Evolutionary conservation across 2,888 invertebrate species (phyloP).

Genomic region (Scelioninae gen. 1): DNA sequence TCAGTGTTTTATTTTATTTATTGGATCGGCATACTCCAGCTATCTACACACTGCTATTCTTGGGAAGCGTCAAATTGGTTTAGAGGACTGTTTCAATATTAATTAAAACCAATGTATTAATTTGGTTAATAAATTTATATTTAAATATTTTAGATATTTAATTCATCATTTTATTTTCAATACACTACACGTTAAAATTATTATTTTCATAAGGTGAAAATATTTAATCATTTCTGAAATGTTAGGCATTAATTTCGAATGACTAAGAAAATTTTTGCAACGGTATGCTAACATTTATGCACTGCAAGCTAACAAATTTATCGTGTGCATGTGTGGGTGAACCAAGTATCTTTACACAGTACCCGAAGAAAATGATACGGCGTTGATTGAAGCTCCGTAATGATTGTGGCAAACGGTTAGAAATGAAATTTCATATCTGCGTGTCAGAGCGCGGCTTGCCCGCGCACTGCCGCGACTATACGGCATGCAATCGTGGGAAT

Average conservation of each 20-base stretch:
- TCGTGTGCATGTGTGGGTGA: slow-evolving; percentile 34
- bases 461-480: slow-evolving; percentile 56
- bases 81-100: too few relatives aligned
- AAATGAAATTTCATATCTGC: slow-evolving; percentile 78
- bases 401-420: slow-evolving; percentile 76
- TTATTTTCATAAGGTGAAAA: too few relatives aligned
- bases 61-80: too few relatives aligned
- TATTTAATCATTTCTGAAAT: too few relatives aligned
- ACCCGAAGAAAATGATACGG: slow-evolving; percentile 74
- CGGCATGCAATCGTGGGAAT: slow-evolving; percentile 78
- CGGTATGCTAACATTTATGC: slow-evolving; percentile 37
- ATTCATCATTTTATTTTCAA: too few relatives aligned
- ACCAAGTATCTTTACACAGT: slow-evolving; percentile 30
- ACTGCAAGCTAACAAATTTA: slow-evolving; percentile 12
- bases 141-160: too few relatives aligned
- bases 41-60: too few relatives aligned
- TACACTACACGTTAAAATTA: too few relatives aligned
- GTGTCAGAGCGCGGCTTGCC: slow-evolving; percentile 70
- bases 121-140: too few relatives aligned
- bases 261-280: slow-evolving; percentile 24
- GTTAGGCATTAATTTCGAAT: slow-evolving; percentile 27
- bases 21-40: too few relatives aligned
- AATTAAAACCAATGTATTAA: too few relatives aligned
- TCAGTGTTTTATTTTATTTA: too few relatives aligned
- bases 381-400: slow-evolving; percentile 75